Conservation (phyloP, 2,113 vertebrate genomes). For the Suricata suricatta region DNA sequence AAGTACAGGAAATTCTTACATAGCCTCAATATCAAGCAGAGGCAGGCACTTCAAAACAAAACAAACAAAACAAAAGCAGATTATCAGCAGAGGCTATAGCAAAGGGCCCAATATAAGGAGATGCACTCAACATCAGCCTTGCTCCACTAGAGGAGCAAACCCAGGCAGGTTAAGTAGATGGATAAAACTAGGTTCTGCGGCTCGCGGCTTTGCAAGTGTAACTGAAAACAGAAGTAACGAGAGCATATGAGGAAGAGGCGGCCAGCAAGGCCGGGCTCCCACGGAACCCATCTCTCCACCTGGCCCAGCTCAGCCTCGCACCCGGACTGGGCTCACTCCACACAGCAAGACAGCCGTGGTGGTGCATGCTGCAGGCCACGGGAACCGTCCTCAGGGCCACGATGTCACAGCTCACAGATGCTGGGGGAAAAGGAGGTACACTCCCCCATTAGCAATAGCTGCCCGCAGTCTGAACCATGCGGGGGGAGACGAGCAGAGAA, state of each 20-base stretch:
- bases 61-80: background rate
- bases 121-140: background rate
- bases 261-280: background rate
- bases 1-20: conserved; percentile 19
- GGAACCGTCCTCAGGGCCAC: background rate
- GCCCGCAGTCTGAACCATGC: background rate
- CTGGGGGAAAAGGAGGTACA: background rate
- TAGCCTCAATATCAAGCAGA: background rate
- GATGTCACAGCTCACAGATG: background rate
- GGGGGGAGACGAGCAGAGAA: background rate
- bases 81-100: background rate
- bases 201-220: background rate
- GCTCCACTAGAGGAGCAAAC: background rate
- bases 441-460: background rate
- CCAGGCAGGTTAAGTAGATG: background rate
- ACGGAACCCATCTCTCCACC: background rate
- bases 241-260: background rate
- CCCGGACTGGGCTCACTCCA: background rate
- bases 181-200: background rate
- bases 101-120: conserved; percentile 1
- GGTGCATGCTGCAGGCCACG: background rate
- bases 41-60: background rate
- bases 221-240: background rate
- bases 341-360: background rate
- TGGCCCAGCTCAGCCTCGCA: background rate